Evolutionary conservation across 2,888 invertebrate species (phyloP).

Genomic region (Lepidonotus clava): DNA sequence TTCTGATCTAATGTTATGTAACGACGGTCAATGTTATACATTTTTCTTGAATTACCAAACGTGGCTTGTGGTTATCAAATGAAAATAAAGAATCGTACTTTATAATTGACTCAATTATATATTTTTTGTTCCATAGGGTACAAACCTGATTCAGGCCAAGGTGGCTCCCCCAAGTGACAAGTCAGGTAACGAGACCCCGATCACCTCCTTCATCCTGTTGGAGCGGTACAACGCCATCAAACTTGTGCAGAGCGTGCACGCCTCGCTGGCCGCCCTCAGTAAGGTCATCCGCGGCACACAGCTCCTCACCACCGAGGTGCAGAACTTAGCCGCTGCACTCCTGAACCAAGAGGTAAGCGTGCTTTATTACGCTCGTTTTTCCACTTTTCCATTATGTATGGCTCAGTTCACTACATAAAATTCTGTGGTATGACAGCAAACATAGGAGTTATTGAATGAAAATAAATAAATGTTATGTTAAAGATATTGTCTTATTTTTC

Average conservation of each 20-base stretch:
- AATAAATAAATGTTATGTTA: too few species aligned
- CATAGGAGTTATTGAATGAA: too few species aligned
- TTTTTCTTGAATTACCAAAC: too few species aligned
- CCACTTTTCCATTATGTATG: background rate
- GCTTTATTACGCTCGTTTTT: background rate
- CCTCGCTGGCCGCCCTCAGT: constrained; percentile 84
- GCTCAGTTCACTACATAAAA: background rate
- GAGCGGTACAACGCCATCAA: constrained; percentile 84
- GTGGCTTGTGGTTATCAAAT: too few species aligned
- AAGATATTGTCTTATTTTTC: too few species aligned
- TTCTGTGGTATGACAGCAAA: background rate
- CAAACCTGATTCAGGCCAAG: constrained; percentile 77
- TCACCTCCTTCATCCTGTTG: constrained; percentile 84
- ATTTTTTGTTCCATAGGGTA: constrained; percentile 69
- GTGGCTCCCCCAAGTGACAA: constrained; percentile 76
- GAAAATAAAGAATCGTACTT: too few species aligned
- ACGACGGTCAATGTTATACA: too few species aligned
- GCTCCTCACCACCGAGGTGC: constrained; percentile 82
- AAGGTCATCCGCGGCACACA: constrained; percentile 84
- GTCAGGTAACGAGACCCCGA: constrained; percentile 80
- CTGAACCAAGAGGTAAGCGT: constrained; percentile 83
- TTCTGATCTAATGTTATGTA: too few species aligned
- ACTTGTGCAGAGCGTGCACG: constrained; percentile 85
- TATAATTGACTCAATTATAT: too few species aligned
- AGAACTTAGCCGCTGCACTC: constrained; percentile 81